A percentile compares a stretch with the other conserved stretches of the same genome.
phyloP scores from a whole-genome alignment of 2,113 vertebrate species.

The Anthoscopus minutus region DNA sequence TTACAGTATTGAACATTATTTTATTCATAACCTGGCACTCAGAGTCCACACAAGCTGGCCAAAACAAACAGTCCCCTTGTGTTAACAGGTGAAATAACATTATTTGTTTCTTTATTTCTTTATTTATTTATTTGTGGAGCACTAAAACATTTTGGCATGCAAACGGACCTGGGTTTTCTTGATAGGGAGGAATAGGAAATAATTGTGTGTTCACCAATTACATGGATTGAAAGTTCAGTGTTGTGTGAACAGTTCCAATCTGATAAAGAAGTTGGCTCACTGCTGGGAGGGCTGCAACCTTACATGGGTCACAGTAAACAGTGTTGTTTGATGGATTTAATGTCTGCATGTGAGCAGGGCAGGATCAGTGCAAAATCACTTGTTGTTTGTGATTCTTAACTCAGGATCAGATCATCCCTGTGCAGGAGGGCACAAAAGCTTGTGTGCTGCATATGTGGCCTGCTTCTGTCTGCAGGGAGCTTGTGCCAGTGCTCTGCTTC shows the following conservation, averaged over 20 bases:
- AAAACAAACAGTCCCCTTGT: constrained; percentile 13
- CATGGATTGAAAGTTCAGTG: neutral
- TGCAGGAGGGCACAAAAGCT: neutral
- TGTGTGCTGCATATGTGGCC: neutral
- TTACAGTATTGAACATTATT: constrained; percentile 26
- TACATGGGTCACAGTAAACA: neutral
- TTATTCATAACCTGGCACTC: constrained; percentile 26
- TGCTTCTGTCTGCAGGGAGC: constrained; percentile 14
- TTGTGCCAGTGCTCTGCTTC: constrained; percentile 18
- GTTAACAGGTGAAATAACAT: constrained; percentile 51
- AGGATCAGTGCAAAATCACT: neutral
- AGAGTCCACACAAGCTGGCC: neutral
- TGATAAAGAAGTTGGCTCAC: constrained; percentile 18
- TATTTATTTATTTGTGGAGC: constrained; percentile 3
- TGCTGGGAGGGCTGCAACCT: neutral
- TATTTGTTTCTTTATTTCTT: constrained; percentile 23
- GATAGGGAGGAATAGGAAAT: neutral
- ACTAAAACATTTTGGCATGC: neutral
- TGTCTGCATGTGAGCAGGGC: neutral
- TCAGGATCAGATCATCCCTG: neutral
- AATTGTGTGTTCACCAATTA: neutral
- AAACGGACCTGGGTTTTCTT: neutral
- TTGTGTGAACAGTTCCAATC: neutral
- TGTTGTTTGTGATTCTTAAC: neutral
- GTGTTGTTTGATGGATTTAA: neutral